Base-by-base conservation (phyloP, 1,140 invertebrate genomes). In the Argopecten irradians region DNA sequence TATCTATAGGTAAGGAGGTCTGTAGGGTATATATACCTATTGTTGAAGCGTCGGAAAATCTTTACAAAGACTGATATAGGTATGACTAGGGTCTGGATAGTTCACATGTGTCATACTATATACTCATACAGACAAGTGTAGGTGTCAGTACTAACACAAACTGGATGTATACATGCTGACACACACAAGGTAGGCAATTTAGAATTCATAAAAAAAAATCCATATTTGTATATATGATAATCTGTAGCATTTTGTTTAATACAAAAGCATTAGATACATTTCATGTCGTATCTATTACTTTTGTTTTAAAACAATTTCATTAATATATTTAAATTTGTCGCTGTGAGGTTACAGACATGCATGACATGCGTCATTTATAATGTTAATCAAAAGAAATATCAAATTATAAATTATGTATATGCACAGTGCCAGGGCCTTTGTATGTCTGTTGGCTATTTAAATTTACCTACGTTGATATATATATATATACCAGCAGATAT, bases 341-440 rank as follows among this genome's bases (percentile, higher is more conserved):
- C 55, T 28, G 11, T 71, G 13, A 7, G 55, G 16, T n/a, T 71
- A n/a, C 55, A 71, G n/a, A 71, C 8, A 28, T 71, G 8, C 5
- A 28, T n/a, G 55, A 71, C 55, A 71, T n/a, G 55, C 28, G 55
- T 71, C n/a, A 28, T 16, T 28, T 5, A 28, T n/a, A 5, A 71
- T 71, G n/a, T 71, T 71, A 71, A 71, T 71, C 55, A 71, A 71
- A 71, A 71, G 55, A 71, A 16, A 71, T 71, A 71, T 71, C 55
- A 71, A 71, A n/a, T 71, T n/a, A 71, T 71, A 71, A n/a, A 71
- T 71, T 71, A 28, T 71, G 55, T 71, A n/a, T n/a, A 71, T 71
- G 55, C 55, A 71, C 55, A 28, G 55, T 71, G 55, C 1, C 22
- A 71, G 55, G 43, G 14, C 13, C 16, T 28, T 71, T 71, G 55